These are phyloP conservation scores for Amphimedon queenslandica DNA, from an alignment of 37 sponge, comb jelly and placozoan species.

Conservation along the genomic window DNA sequence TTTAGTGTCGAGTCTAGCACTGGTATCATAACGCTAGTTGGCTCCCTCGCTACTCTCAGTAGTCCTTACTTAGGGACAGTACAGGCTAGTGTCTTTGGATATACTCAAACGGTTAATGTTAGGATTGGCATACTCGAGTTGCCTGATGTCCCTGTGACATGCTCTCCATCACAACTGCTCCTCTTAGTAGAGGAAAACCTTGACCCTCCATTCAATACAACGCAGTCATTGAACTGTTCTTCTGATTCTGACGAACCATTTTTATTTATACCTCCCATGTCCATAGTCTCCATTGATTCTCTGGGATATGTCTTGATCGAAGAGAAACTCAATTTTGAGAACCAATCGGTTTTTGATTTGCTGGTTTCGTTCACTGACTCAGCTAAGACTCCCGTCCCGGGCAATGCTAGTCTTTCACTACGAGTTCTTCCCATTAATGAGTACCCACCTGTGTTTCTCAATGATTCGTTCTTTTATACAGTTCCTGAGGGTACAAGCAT, in stretches of 20 bases:
- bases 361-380: neutral
- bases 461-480: neutral
- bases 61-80: too few relatives aligned
- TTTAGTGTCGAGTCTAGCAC: conserved; percentile 7
- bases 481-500: neutral
- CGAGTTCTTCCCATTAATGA: neutral
- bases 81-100: conserved; percentile 4
- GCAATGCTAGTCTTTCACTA: neutral
- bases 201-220: neutral
- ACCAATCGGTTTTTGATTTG: neutral
- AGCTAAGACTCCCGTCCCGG: neutral
- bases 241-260: neutral
- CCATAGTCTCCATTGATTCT: neutral
- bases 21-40: conserved; percentile 7
- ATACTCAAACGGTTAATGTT: neutral
- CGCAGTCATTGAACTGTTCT: neutral
- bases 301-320: neutral
- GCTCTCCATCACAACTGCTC: neutral
- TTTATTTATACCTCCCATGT: too few relatives aligned
- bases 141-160: neutral
- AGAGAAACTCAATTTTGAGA: neutral
- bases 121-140: conserved; percentile 2
- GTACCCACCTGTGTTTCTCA: neutral
- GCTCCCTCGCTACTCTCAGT: too few relatives aligned
- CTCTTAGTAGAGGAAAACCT: neutral